phyloP scores from a whole-genome alignment of 2,888 invertebrate species.

The Chalcosyrphus nemorum region DNA sequence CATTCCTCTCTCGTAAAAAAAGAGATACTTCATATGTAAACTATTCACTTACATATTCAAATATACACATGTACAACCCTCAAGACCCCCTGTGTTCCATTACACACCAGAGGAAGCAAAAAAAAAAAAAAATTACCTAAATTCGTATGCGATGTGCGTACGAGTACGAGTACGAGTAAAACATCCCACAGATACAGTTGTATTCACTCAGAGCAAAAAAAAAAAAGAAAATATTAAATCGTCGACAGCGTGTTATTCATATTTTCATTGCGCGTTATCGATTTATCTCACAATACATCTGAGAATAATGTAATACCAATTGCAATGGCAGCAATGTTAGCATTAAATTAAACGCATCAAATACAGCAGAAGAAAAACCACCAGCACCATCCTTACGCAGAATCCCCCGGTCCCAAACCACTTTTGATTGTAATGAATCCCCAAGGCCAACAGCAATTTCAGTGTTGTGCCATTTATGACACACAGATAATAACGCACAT shows the following conservation, averaged over 20 bases:
- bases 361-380: not conserved
- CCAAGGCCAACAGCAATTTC: conserved; percentile 69
- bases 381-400: no score
- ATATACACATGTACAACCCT: conserved; percentile 18
- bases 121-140: conserved; percentile 11
- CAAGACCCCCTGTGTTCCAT: not conserved
- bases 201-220: conserved; percentile 15
- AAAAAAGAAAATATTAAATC: conserved; percentile 36
- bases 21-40: conserved; percentile 23
- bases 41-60: conserved; percentile 51
- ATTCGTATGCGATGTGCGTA: conserved; percentile 55
- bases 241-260: conserved; percentile 41
- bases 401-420: not conserved
- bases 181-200: conserved; percentile 13
- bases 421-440: conserved; percentile 64
- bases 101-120: no score
- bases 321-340: conserved; percentile 56
- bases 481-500: conserved; percentile 69
- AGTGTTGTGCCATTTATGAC: conserved; percentile 69
- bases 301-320: conserved; percentile 52
- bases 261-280: conserved; percentile 63
- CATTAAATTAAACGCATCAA: conserved; percentile 59
- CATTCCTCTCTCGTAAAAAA: conserved; percentile 29
- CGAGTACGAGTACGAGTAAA: no score
- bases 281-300: conserved; percentile 63